phyloP scores from a whole-genome alignment of 1,140 invertebrate species.

The Solenopsis invicta region DNA sequence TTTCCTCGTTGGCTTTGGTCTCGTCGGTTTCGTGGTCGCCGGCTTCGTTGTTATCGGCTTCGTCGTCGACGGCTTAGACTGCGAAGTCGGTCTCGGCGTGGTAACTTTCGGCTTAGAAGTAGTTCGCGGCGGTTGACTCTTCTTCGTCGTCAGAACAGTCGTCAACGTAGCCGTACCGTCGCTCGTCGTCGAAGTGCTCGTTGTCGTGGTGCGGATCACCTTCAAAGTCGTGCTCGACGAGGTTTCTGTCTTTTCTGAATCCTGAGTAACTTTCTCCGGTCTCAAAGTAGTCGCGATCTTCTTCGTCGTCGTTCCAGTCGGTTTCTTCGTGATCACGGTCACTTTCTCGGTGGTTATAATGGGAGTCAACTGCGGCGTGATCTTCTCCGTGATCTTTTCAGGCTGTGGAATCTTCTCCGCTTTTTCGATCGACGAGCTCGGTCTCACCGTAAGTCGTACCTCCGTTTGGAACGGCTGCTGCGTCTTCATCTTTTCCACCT shows the following conservation, averaged over 20 bases:
- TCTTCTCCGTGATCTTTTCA: slow-evolving; percentile 51
- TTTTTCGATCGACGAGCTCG: slow-evolving; percentile 67
- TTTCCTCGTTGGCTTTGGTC: slow-evolving; percentile 43
- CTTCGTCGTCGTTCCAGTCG: slow-evolving; percentile 62
- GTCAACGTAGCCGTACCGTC: slow-evolving; percentile 73
- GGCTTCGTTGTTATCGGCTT: slow-evolving; percentile 37
- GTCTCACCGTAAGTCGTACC: slow-evolving; percentile 68
- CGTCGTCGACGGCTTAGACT: slow-evolving; percentile 44
- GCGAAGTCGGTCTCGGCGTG: slow-evolving; percentile 60
- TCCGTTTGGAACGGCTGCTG: slow-evolving; percentile 63
- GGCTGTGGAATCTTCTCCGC: slow-evolving; percentile 24
- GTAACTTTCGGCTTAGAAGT: slow-evolving; percentile 74
- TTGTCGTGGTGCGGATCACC: not conserved
- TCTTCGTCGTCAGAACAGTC: slow-evolving; percentile 70
- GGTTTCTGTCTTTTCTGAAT: slow-evolving; percentile 12
- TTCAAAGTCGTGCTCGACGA: slow-evolving; percentile 56
- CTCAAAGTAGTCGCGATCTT: slow-evolving; percentile 77
- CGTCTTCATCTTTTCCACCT: slow-evolving; percentile 52
- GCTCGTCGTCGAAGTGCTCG: not conserved
- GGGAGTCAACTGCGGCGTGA: slow-evolving; percentile 30
- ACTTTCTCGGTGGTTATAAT: slow-evolving; percentile 65
- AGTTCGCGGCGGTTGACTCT: slow-evolving; percentile 70
- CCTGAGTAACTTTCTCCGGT: slow-evolving; percentile 64
- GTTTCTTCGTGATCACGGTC: slow-evolving; percentile 62
- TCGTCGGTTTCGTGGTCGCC: slow-evolving; percentile 26